A percentile compares a stretch with the other conserved stretches of the same genome.
Evolutionary conservation across 2,113 vertebrate species (phyloP).

Genomic region (Pontoporia blainvillei): DNA sequence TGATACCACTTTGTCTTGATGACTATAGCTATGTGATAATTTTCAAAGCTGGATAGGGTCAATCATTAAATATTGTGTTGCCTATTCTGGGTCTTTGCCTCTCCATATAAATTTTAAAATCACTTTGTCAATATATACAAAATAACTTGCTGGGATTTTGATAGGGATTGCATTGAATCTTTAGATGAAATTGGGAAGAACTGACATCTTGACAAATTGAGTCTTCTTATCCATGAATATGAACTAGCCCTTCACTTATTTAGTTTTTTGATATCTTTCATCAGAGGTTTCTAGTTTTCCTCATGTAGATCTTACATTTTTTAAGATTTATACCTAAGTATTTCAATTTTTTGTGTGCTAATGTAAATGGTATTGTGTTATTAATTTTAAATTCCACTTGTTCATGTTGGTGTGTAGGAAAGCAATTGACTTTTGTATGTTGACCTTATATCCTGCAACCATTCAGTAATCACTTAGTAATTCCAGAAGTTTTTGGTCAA

Average conservation of each 20-base stretch:
- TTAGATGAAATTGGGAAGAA: background rate
- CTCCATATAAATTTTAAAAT: background rate
- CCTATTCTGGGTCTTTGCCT: background rate
- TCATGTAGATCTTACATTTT: background rate
- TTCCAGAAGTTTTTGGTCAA: background rate
- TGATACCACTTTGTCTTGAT: background rate
- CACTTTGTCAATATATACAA: background rate
- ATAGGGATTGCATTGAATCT: background rate
- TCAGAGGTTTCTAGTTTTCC: background rate
- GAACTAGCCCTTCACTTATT: background rate
- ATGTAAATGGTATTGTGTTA: background rate
- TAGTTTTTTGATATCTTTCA: background rate
- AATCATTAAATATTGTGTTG: background rate
- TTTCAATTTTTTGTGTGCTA: background rate
- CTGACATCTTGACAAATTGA: background rate
- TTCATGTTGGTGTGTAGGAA: background rate
- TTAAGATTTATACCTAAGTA: background rate
- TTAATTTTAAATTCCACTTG: background rate
- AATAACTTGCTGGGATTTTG: background rate
- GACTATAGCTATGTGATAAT: background rate
- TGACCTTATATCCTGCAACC: background rate
- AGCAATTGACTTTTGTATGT: background rate
- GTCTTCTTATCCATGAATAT: background rate
- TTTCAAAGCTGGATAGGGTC: background rate
- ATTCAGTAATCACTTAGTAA: background rate